phyloP scores from a whole-genome alignment of 2,888 invertebrate species.

The Micoletzkya japonica region DNA sequence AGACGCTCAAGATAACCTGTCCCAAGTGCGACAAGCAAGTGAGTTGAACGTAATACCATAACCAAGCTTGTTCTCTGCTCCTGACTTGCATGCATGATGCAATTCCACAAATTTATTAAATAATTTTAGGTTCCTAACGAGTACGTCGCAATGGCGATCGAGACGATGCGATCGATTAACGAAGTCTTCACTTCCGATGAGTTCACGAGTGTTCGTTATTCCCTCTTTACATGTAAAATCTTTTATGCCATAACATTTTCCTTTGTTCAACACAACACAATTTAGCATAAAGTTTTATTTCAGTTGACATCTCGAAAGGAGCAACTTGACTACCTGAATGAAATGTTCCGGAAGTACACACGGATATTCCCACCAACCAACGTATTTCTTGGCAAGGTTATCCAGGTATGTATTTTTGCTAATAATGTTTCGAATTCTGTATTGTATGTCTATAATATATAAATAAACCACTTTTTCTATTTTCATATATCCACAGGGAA shows the following conservation, averaged over 20 bases:
- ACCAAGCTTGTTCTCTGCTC: neutral
- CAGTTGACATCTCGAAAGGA: conserved; percentile 19
- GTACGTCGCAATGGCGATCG: conserved; percentile 40
- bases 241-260: neutral
- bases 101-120: too few species aligned
- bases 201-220: conserved; percentile 33
- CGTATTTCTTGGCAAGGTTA: conserved; percentile 43
- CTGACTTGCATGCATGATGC: too few species aligned
- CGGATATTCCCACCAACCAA: conserved; percentile 43
- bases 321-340: conserved; percentile 37
- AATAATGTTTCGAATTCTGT: neutral
- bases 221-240: neutral
- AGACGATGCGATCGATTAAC: conserved; percentile 49
- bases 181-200: conserved; percentile 39
- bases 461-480: neutral
- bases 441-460: neutral
- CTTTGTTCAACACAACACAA: neutral
- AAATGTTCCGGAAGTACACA: conserved; percentile 35
- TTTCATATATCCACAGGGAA: conserved; percentile 26
- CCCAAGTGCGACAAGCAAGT: conserved; percentile 36
- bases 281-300: neutral
- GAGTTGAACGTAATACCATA: neutral
- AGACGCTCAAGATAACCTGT: conserved; percentile 43
- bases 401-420: conserved; percentile 35
- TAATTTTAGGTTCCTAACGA: conserved; percentile 32